Base-by-base conservation (phyloP, 2,888 invertebrate species). In the Psococerastis gibbosa region DNA sequence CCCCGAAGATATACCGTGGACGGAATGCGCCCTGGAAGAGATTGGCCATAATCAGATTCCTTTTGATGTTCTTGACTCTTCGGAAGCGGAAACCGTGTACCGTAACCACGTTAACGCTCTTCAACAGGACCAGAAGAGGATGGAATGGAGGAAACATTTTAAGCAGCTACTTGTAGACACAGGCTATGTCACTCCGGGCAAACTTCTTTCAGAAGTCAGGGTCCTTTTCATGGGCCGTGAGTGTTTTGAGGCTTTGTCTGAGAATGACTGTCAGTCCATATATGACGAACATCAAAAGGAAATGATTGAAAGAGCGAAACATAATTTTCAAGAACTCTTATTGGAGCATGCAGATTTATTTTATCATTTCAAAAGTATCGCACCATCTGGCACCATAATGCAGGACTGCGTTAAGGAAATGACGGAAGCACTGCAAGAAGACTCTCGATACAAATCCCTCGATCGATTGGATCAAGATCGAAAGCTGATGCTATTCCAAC, bases 131-230 rank as follows among this genome's bases (percentile, higher is more conserved):
- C 84, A 89, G 56, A 81, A 87, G 57, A 78, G 88, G 60, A 73
- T 83, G 57, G 91, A 92, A 88, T 83, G 87, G 79, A 85, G 88
- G 60, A 82, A 85, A 57, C 88, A 92, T 59, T 95, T 95, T 65
- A 88, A 88, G 61, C 79, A 85, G 56, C 68, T 94, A 16, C 68
- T 95, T 44, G 87, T 89, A 60, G 91, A 91, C 61, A 91, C 91
- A 1, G 84, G 87, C 2, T 91, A 92, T 62, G 89, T 94, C 22
- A 91, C 89, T 0, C 89, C 92, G 2, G 94, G 94, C n/a, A 91
- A 92, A 63, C 78, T 82, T 53, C 64, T 94, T 50, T 77, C 81
- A 0, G 94, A 94, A 62, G 88, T 91, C 31, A 68, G 84, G 43
- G 85, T 92, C 2, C 67, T 91, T 46, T 82, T 95, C 57, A 83